phyloP scores from a whole-genome alignment of 2,113 vertebrate species.

The Cettia cetti region DNA sequence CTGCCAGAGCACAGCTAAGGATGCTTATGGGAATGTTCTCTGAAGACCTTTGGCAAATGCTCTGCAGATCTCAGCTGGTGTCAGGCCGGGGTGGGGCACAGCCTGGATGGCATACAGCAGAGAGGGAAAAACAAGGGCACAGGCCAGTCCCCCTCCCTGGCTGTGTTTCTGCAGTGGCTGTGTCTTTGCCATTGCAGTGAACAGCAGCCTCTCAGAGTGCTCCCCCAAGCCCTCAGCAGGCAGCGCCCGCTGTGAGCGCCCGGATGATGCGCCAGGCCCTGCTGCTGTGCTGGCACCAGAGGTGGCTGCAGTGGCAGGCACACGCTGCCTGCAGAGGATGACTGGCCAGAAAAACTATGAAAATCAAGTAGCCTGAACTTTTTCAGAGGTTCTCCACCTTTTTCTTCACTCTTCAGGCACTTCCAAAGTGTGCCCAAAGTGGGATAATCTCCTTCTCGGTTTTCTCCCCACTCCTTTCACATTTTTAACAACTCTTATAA shows the following conservation, averaged over 20 bases:
- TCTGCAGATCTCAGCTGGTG: not conserved
- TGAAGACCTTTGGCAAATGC: not conserved
- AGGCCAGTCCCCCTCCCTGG: not conserved
- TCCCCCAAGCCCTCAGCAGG: not conserved
- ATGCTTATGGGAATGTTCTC: not conserved
- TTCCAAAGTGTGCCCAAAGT: not conserved
- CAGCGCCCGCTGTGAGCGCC: not conserved
- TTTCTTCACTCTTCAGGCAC: not conserved
- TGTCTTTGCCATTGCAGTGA: not conserved
- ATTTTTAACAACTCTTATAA: not conserved
- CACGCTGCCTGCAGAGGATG: not conserved
- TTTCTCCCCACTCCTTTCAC: not conserved
- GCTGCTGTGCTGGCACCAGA: not conserved
- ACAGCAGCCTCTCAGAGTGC: not conserved
- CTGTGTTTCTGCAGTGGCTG: not conserved
- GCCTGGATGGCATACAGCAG: not conserved
- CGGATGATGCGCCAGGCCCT: rapidly evolving
- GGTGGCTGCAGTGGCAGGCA: not conserved
- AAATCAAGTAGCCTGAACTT: not conserved
- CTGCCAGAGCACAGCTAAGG: not conserved
- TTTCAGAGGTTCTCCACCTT: not conserved
- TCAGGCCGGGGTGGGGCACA: not conserved
- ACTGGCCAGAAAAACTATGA: not conserved
- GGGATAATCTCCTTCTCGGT: rapidly evolving
- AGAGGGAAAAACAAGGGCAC: not conserved